Percentiles rank a stretch among this genome's conserved stretches.
These are phyloP conservation scores for Carabus problematicus DNA, from an alignment of 2,888 invertebrate genomes.

Conservation along the genomic window DNA sequence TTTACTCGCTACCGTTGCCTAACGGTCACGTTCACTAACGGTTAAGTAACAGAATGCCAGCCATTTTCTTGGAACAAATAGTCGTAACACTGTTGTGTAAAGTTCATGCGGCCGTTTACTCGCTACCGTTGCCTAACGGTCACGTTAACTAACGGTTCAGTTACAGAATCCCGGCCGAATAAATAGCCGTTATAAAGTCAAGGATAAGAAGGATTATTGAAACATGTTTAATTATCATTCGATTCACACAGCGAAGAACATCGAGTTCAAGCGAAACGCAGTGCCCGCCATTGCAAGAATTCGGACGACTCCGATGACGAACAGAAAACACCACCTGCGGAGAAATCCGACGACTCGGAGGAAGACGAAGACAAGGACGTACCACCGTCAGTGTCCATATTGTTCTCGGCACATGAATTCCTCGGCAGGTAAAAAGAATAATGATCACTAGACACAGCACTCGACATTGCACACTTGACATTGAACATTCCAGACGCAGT, in stretches of 20 bases:
- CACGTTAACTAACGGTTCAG: too few species aligned
- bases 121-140: too few species aligned
- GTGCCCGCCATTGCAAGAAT: slow-evolving; percentile 54
- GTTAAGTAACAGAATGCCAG: too few species aligned
- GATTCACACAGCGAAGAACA: slow-evolving; percentile 69
- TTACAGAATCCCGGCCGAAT: too few species aligned
- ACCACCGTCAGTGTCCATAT: slow-evolving; percentile 75
- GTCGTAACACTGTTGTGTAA: too few species aligned
- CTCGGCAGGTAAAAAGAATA: slow-evolving; percentile 66
- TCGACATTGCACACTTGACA: neutral
- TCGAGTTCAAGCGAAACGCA: slow-evolving; percentile 64
- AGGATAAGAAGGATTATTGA: neutral
- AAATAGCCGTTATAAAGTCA: neutral
- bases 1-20: too few species aligned
- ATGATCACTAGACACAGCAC: slow-evolving; percentile 2
- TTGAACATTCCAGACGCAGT: slow-evolving; percentile 63
- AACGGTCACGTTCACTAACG: too few species aligned
- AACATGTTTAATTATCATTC: slow-evolving; percentile 14
- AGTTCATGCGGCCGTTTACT: too few species aligned
- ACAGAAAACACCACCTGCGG: slow-evolving; percentile 48
- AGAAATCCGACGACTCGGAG: slow-evolving; percentile 55
- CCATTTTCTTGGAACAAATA: too few species aligned
- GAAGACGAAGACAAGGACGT: slow-evolving; percentile 66
- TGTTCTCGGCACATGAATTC: slow-evolving; percentile 86
- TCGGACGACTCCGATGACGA: slow-evolving; percentile 48